phyloP scores from a whole-genome alignment of 37 sponge, comb jelly and placozoan genomes.

The Theonella swinhoei region DNA sequence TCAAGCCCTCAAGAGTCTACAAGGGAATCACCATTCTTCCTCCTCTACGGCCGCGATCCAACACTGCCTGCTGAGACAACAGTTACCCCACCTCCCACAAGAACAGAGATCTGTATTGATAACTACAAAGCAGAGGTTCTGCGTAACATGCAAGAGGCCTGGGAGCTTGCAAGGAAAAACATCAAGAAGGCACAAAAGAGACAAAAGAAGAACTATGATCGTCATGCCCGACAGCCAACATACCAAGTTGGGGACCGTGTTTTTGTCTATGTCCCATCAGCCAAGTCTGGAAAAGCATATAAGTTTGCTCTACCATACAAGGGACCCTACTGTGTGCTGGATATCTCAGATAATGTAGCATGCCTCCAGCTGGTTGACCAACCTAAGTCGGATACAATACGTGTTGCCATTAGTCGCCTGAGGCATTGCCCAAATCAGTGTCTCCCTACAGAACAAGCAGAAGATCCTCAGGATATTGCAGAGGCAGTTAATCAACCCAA shows the following conservation, averaged over 20 bases:
- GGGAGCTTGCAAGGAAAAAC: constrained; percentile 17
- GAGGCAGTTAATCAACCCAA: too few species aligned
- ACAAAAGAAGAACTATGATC: constrained; percentile 1
- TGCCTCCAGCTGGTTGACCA: not conserved
- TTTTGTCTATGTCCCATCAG: not conserved
- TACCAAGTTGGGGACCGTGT: constrained; percentile 34
- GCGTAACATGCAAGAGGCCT: constrained; percentile 19
- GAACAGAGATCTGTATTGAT: not conserved
- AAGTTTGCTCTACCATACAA: not conserved
- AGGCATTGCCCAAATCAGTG: constrained; percentile 7
- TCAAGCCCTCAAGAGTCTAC: constrained; percentile 10
- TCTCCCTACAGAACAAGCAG: not conserved
- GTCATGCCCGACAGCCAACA: constrained; percentile 13
- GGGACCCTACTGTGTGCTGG: constrained; percentile 6
- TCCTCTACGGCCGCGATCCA: constrained; percentile 46
- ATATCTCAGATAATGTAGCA: not conserved
- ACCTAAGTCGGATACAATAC: not conserved
- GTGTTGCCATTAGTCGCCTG: constrained; percentile 11
- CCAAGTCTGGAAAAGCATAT: not conserved
- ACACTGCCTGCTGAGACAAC: constrained; percentile 13
- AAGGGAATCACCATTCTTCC: constrained; percentile 41
- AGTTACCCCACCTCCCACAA: not conserved
- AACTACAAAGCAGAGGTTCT: constrained; percentile 5
- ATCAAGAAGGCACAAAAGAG: constrained; percentile 38
- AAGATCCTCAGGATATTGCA: not conserved